Evolutionary conservation across 2,888 invertebrate species (phyloP).

Genomic region (Eurytoma adleriae): DNA sequence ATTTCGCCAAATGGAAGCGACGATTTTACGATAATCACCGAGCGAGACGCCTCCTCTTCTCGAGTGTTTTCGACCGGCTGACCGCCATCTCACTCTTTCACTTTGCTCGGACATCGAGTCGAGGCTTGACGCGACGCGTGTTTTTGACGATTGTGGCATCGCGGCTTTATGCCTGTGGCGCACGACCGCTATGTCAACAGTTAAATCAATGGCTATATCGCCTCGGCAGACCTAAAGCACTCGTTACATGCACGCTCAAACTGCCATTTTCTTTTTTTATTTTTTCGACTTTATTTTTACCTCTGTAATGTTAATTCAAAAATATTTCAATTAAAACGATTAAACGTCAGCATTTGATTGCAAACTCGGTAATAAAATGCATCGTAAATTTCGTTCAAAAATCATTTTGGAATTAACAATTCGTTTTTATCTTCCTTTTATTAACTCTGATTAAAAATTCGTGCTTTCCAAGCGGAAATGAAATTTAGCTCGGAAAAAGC

Average conservation of each 20-base stretch:
- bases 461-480: too few species aligned
- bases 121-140: constrained; percentile 35
- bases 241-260: background rate
- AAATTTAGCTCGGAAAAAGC: too few species aligned
- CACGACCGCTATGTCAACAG: constrained; percentile 64
- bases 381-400: too few species aligned
- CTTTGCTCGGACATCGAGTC: too few species aligned
- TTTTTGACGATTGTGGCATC: constrained; percentile 47
- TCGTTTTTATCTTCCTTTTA: too few species aligned
- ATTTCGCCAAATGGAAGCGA: constrained; percentile 46
- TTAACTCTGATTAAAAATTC: too few species aligned
- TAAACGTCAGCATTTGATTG: too few species aligned
- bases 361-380: too few species aligned
- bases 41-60: background rate
- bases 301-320: too few species aligned
- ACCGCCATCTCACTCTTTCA: background rate
- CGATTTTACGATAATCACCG: constrained; percentile 52
- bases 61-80: background rate
- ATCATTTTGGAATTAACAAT: too few species aligned
- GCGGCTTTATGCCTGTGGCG: constrained; percentile 40
- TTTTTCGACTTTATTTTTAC: too few species aligned
- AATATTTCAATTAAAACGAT: too few species aligned
- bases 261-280: background rate
- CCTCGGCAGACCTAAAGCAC: constrained; percentile 48
- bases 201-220: constrained; percentile 67